Conservation (phyloP, 2,888 invertebrate species). For the Cerastoderma edule region DNA sequence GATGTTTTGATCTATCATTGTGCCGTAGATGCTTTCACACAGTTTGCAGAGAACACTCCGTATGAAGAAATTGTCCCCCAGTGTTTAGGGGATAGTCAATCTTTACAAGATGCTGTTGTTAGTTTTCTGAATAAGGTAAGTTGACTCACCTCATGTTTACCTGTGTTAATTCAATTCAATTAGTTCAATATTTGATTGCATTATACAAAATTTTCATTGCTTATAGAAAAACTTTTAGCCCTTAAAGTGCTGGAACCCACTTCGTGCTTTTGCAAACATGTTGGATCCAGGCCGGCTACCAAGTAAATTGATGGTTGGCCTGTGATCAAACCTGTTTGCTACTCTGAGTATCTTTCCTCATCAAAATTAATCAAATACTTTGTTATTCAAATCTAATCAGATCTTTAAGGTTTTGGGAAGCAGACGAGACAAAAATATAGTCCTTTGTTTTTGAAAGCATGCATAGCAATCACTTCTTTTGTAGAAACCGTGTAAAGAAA, state of each 20-base stretch:
- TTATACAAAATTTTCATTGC: neutral
- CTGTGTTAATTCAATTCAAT: neutral
- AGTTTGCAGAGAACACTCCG: constrained; percentile 76
- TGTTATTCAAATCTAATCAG: too few species aligned
- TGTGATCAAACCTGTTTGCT: neutral
- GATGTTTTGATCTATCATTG: constrained; percentile 66
- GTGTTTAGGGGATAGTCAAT: constrained; percentile 64
- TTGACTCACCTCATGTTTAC: too few species aligned
- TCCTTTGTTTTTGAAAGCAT: neutral
- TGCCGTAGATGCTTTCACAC: constrained; percentile 69
- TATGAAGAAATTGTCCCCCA: constrained; percentile 75
- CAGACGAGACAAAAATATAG: neutral
- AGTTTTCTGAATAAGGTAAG: constrained; percentile 72
- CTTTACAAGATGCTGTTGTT: constrained; percentile 68
- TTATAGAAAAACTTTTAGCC: neutral
- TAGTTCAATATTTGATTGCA: neutral
- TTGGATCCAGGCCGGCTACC: too few species aligned
- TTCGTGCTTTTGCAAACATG: neutral
- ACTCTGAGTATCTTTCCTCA: neutral
- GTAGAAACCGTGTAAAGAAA: neutral
- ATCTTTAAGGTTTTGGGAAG: too few species aligned
- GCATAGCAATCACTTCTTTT: neutral
- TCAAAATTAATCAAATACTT: neutral
- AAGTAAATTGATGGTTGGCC: neutral
- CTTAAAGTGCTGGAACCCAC: neutral